Evolutionary conservation across 2,888 invertebrate species (phyloP).

Genomic region (Sthenelais limicola): DNA sequence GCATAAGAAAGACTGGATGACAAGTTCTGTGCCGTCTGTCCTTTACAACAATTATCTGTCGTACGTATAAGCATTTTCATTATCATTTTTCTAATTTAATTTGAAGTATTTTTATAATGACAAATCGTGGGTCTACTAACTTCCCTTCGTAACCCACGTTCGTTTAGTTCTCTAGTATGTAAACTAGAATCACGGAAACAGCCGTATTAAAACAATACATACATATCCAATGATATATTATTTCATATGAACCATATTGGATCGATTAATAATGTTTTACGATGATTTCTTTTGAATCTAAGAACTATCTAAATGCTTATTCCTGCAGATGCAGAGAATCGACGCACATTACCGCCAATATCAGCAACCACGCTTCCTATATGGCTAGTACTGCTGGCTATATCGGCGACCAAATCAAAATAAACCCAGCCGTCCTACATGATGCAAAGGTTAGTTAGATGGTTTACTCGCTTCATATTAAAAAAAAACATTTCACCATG

Average conservation of each 20-base stretch:
- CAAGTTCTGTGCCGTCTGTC: constrained; percentile 68
- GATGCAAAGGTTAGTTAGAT: constrained; percentile 54
- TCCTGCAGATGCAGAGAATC: constrained; percentile 70
- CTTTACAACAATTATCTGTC: constrained; percentile 65
- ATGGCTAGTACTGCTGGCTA: constrained; percentile 70
- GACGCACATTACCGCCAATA: constrained; percentile 71
- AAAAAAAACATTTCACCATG: no score
- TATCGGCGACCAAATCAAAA: constrained; percentile 68
- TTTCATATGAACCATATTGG: no score
- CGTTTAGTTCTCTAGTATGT: neutral
- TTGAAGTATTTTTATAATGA: neutral
- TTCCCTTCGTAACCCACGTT: neutral
- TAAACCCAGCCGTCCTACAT: constrained; percentile 65
- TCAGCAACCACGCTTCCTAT: constrained; percentile 71
- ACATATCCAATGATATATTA: no score
- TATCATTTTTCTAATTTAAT: neutral
- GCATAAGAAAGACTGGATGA: constrained; percentile 73
- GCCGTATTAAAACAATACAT: no score
- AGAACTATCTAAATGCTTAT: neutral
- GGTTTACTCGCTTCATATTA: no score
- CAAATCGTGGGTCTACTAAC: neutral
- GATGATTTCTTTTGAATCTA: no score
- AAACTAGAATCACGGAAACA: no score
- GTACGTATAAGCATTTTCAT: constrained; percentile 51
- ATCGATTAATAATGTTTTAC: no score